Conservation (phyloP, 1,140 invertebrate genomes). For the Rhopalosiphum padi region DNA sequence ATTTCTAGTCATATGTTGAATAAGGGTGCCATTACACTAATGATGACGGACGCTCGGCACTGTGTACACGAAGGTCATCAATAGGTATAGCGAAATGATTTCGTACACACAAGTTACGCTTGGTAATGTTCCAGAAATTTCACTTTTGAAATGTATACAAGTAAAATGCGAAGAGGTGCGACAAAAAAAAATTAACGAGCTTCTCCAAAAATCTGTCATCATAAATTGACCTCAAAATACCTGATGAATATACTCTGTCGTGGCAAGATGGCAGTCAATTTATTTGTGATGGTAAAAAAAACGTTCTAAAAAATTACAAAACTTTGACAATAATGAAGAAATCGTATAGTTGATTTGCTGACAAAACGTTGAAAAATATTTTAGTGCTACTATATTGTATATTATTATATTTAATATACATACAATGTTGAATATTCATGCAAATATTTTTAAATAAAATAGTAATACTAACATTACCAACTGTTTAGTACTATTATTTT, state of each 20-base stretch:
- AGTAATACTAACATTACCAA: not conserved
- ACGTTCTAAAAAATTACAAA: not conserved
- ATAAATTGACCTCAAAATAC: constrained; percentile 4
- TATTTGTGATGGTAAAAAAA: not conserved
- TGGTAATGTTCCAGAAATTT: constrained; percentile 4
- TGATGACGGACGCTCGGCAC: not conserved
- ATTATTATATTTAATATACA: not conserved
- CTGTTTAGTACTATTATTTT: not conserved
- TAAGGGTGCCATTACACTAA: constrained; percentile 6
- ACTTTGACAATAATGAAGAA: not conserved
- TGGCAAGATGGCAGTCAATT: not conserved
- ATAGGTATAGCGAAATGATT: not conserved
- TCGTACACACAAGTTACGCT: not conserved
- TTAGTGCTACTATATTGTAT: not conserved
- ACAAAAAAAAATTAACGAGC: not conserved
- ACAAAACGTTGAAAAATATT: not conserved
- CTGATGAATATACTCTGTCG: not conserved
- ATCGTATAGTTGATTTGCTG: not conserved
- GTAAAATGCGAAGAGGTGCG: not conserved
- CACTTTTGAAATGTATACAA: constrained; percentile 17
- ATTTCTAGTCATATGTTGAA: not conserved
- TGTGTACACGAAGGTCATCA: not conserved
- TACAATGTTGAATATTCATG: not conserved
- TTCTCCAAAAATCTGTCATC: not conserved
- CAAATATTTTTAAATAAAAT: not conserved